Evolutionary conservation across 2,797 vertebrate species (phyloP).

Genomic region (Echeneis naucrates): DNA sequence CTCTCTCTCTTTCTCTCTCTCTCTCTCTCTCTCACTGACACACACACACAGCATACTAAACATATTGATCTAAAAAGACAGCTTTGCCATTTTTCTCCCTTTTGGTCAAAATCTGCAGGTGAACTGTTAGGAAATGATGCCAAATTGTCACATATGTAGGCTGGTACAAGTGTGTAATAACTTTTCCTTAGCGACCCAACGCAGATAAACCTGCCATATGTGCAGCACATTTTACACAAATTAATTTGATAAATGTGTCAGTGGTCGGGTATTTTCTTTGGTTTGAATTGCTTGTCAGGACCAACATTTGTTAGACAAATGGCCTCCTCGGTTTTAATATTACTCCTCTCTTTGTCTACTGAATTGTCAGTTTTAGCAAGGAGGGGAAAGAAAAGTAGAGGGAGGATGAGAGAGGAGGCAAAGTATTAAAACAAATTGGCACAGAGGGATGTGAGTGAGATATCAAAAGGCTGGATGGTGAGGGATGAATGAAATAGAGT

Average conservation of each 20-base stretch:
- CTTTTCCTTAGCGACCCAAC: slow-evolving; percentile 20
- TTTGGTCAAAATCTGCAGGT: slow-evolving; percentile 50
- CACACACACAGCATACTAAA: slow-evolving; percentile 63
- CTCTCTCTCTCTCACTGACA: slow-evolving; percentile 6
- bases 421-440: slow-evolving; percentile 76
- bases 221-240: slow-evolving; percentile 65
- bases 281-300: slow-evolving; percentile 69
- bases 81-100: slow-evolving; percentile 31
- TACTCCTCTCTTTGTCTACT: slow-evolving; percentile 64
- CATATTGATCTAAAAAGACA: slow-evolving; percentile 71
- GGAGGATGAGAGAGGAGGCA: slow-evolving; percentile 63
- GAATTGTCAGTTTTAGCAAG: slow-evolving; percentile 66
- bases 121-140: slow-evolving; percentile 49
- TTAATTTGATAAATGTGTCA: slow-evolving; percentile 74
- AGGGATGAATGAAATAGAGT: slow-evolving; percentile 69
- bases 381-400: slow-evolving; percentile 37
- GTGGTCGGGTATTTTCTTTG: slow-evolving; percentile 53
- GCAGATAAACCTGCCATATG: slow-evolving; percentile 57
- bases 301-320: slow-evolving; percentile 73
- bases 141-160: slow-evolving; percentile 40
- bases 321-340: slow-evolving; percentile 59
- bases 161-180: slow-evolving; percentile 46
- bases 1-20: slow-evolving; percentile 45
- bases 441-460: slow-evolving; percentile 75
- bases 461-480: slow-evolving; percentile 74